Base-by-base conservation (phyloP, 2,888 invertebrate species). In the Sinodicranocentrus sp. region DNA sequence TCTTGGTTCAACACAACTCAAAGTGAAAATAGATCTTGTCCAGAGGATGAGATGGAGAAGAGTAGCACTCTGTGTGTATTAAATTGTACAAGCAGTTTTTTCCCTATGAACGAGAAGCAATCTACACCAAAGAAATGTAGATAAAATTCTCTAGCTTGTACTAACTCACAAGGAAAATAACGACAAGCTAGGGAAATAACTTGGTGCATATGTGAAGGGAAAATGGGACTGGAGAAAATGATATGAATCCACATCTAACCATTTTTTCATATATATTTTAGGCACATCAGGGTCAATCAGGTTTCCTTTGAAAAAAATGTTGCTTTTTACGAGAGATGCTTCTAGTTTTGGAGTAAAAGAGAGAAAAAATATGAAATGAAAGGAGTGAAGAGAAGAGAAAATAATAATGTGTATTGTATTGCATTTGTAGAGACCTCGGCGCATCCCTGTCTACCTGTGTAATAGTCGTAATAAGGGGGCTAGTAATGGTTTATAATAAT, bases 201-300 rank as follows among this genome's bases (percentile, higher is more conserved):
- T 52, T 13, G 59, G 10, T 23, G 59, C 25, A 26, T 23, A 57
- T 59, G 10, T n/a, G 17, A 13, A 39, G 13, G 8, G 13, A 8
- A 39, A 39, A 6, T 6, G 8, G 8, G 3, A 48, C 48, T 5
- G 17, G 48, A 48, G 15, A 48, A 48, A 48, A 48, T 48, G 17
- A 3, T 33, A 33, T 33, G 10, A 6, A 33, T 33, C 3, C 33
- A 3, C 33, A 3, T 33, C 10, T 33, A n/a, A n/a, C 33, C 33
- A 33, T 33, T 33, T 33, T 33, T 33, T 48, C 48, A 5, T 57
- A 57, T 15, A 57, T 21, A 33, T 57, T 23, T 57, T 57, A 61
- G 61, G 23, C 61, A 33, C 61, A 33, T 33, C 61, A 61, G 61
- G n/a, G 28, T 61, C 61, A 28, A 61, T 33, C 61, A 28, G 21